Evolutionary conservation across 2,113 vertebrate species (phyloP).

Genomic region (Corvus hawaiiensis): DNA sequence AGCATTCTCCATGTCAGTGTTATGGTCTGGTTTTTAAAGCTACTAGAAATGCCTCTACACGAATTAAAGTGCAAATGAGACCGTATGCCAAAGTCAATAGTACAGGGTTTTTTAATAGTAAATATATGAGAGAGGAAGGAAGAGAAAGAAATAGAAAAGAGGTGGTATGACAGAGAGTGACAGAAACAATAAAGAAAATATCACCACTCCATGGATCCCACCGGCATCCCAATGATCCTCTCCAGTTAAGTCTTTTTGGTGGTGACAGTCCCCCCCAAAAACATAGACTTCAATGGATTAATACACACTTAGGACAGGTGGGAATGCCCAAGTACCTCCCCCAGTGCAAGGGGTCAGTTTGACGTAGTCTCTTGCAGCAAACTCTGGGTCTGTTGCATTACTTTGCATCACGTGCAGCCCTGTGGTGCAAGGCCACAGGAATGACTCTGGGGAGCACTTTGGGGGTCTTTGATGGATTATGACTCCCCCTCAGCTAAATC

Average conservation of each 20-base stretch:
- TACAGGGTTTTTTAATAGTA: background rate
- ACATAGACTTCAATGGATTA: background rate
- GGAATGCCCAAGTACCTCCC: background rate
- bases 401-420: accelerated
- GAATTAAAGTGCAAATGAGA: accelerated
- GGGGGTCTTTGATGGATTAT: background rate
- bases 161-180: background rate
- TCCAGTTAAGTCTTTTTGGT: no score
- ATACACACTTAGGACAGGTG: accelerated
- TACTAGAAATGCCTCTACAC: background rate
- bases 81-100: background rate
- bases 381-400: background rate
- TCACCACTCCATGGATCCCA: no score
- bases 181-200: background rate
- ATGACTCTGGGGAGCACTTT: background rate
- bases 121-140: background rate
- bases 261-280: background rate
- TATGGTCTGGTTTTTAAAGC: background rate
- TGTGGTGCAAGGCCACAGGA: background rate
- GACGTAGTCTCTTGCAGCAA: background rate
- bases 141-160: background rate
- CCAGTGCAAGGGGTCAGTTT: accelerated
- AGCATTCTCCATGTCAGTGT: background rate
- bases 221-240: accelerated
- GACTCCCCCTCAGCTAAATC: background rate